These are phyloP conservation scores for Scarus forsteni DNA, from an alignment of 2,797 vertebrate species.

Conservation along the genomic window DNA sequence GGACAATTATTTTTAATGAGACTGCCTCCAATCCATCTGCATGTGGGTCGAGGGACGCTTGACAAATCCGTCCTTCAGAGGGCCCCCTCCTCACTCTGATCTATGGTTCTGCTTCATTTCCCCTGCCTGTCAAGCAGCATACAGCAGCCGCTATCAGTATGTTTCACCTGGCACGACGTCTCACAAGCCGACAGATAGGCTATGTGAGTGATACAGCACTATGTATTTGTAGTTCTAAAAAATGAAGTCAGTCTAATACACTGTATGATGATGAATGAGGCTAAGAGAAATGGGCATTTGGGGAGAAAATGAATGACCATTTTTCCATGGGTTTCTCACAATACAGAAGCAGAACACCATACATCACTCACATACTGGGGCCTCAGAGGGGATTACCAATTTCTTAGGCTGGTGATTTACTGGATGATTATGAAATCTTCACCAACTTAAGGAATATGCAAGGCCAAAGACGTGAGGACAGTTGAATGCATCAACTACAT, in stretches of 20 bases:
- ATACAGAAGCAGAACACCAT: no score
- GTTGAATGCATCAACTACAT: no score
- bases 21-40: conserved; percentile 76
- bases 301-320: neutral
- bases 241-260: conserved; percentile 19
- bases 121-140: conserved; percentile 64
- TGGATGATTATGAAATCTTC: no score
- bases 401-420: no score
- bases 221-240: conserved; percentile 54
- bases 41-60: conserved; percentile 71
- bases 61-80: conserved; percentile 77
- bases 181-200: conserved; percentile 25
- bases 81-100: conserved; percentile 67
- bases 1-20: conserved; percentile 83
- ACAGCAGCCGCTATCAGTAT: conserved; percentile 56
- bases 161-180: conserved; percentile 54
- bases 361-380: neutral
- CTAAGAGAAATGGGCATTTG: neutral
- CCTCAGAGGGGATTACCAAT: neutral
- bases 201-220: conserved; percentile 43
- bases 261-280: conserved; percentile 24
- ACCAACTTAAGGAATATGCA: no score
- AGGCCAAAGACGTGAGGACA: no score
- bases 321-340: neutral
- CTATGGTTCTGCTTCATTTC: conserved; percentile 72